These are phyloP conservation scores for Apamea anceps DNA, from an alignment of 2,888 invertebrate genomes.

Conservation along the genomic window DNA sequence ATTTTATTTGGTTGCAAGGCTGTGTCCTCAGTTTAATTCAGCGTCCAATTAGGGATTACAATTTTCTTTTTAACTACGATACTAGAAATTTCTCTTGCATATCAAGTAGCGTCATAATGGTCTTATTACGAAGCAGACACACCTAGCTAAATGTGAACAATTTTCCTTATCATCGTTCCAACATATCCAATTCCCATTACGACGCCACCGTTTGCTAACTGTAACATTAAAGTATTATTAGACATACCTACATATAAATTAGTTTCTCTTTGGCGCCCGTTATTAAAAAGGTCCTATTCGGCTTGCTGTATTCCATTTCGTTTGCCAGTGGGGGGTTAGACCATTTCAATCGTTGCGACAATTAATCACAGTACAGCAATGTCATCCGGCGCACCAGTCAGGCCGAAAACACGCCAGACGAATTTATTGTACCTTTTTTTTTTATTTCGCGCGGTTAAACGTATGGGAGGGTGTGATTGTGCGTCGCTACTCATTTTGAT, in stretches of 20 bases:
- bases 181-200: slow-evolving; percentile 51
- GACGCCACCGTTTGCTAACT: slow-evolving; percentile 63
- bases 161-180: slow-evolving; percentile 38
- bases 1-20: slow-evolving; percentile 1
- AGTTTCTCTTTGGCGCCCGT: slow-evolving; percentile 83
- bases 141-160: slow-evolving; percentile 19
- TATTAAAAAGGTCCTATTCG: slow-evolving; percentile 86
- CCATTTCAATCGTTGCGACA: slow-evolving; percentile 88
- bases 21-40: background rate
- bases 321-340: slow-evolving; percentile 87
- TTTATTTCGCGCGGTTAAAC: slow-evolving; percentile 59
- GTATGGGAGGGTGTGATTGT: slow-evolving; percentile 62
- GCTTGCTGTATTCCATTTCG: slow-evolving; percentile 88
- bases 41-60: slow-evolving; percentile 20
- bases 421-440: slow-evolving; percentile 77
- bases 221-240: slow-evolving; percentile 70
- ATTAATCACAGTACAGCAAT: slow-evolving; percentile 90
- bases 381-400: slow-evolving; percentile 86
- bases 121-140: slow-evolving; percentile 16
- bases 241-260: slow-evolving; percentile 79
- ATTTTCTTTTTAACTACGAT: slow-evolving; percentile 1
- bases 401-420: slow-evolving; percentile 79
- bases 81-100: slow-evolving; percentile 11
- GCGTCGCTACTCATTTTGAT: slow-evolving; percentile 15
- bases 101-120: slow-evolving; percentile 11